Evolutionary conservation across 2,888 invertebrate genomes (phyloP), one percentile per base, ranked within the genome.

Genomic region (Chrysolina oricalcia): DNA sequence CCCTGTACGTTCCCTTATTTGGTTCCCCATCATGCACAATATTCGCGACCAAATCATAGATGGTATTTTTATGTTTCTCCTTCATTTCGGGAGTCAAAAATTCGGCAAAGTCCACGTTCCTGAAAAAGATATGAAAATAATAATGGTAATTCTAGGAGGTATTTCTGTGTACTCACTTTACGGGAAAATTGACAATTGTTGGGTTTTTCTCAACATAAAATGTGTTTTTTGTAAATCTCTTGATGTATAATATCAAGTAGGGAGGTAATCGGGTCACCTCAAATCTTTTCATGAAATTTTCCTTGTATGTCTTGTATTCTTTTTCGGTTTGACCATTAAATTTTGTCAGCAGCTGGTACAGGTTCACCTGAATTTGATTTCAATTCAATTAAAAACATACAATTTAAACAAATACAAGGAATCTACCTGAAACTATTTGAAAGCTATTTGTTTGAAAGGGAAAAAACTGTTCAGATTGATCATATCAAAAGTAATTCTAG

Each of bases 191-290:
- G 2, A 99, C 99, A 85, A 99, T 99, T 0, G 99, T 99, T 0
- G 98, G 98, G 91, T 99, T 99, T 89, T 99, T 99, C 88, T 99
- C 99, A 19, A 98, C 93, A 86, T 98, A 99, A 90, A 99, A 99
- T 8, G 98, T 98, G 87, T 99, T 99, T 89, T 98, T 99, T 0
- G 98, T 98, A 88, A 99, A 99, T 79, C 99, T 91, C 90, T 99
- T 98, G 79, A 99, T 97, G 85, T 98, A 98, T 71, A 99, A 89
- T 85, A 99, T 98, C 72, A 99, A 92, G 89, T 97, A 99, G 0
- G 97, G 97, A 8, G 98, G 98, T 78, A 99, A 90, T 83, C 94
- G 92, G 0, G 96, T 97, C 70, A 99, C 95, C 90, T 98, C 97
- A 89, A 99, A 99, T 81, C 98, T 91, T 88, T 99, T 99, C 90